Evolutionary conservation across 2,113 vertebrate genomes (phyloP), one percentile per base, ranked within the genome.

Genomic region (Hemichromis elongatus): DNA sequence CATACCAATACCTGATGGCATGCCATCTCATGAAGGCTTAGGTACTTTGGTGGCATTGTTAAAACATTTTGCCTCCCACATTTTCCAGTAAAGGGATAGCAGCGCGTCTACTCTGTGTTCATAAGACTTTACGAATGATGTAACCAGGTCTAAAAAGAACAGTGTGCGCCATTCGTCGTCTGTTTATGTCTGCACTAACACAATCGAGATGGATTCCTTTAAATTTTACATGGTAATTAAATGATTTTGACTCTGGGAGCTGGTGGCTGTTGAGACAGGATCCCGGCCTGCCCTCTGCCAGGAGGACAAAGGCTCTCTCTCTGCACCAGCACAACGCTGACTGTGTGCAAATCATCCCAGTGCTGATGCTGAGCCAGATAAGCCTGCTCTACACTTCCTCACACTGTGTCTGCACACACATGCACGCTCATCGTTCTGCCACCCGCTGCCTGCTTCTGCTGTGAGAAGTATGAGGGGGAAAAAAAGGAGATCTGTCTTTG

Each of bases 311-410:
- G 80, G 61, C 66, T 7, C 56, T 82, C 80, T 86, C 88, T 90
- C 79, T 83, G 77, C 84, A 85, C 86, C 89, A 68, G 66, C 86
- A 92, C 86, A 84, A 52, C 40, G 45, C 85, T 82, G 85, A 91
- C 84, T 77, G 57, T 79, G 87, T 88, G 85, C 83, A 90, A 90
- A 92, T 85, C 82, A 14, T 85, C 82, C 47, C 78, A 47, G 56
- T 63, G 53, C 80, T 84, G 88, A 93, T 91, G 54, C 86, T 81
- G 77, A 88, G 83, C 79, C 84, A 86, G 92, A 92, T 92, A 93
- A 94, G 66, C 79, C 77, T 59, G 47, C 70, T 80, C 56, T 55
- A 68, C 78, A 42, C 89, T 79, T 89, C 90, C 79, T 87, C 83
- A 63, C 47, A 19, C 66, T 28, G 40, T 50, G 53, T 84, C 66